phyloP scores from a whole-genome alignment of 2,797 vertebrate genomes.

The Sebastes nivosus region DNA sequence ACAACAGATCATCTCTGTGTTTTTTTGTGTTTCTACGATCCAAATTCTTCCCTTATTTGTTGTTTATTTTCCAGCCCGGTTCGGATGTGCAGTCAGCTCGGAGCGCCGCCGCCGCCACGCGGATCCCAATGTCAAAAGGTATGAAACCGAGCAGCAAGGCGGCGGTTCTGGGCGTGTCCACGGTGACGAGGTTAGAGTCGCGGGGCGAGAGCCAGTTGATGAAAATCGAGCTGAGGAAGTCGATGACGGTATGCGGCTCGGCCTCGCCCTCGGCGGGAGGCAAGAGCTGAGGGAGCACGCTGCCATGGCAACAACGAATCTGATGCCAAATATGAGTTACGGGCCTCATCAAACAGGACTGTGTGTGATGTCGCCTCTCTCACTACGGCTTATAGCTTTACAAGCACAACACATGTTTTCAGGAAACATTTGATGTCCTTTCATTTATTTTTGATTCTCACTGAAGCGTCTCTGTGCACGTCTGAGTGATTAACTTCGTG shows the following conservation, averaged over 20 bases:
- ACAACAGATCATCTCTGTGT: too few relatives aligned
- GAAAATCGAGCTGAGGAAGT: slow-evolving; percentile 98
- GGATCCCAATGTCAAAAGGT: slow-evolving; percentile 95
- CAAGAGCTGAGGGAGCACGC: slow-evolving; percentile 87
- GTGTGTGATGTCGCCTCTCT: neutral
- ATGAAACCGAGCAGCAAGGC: slow-evolving; percentile 91
- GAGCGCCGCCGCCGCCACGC: slow-evolving; percentile 85
- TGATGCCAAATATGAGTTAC: slow-evolving; percentile 4
- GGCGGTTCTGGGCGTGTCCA: slow-evolving; percentile 87
- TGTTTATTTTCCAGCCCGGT: slow-evolving; percentile 76
- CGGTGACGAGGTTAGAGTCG: slow-evolving; percentile 90
- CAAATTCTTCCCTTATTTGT: neutral
- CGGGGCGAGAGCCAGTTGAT: slow-evolving; percentile 92
- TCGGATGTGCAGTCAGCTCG: slow-evolving; percentile 88
- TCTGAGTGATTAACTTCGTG: slow-evolving; percentile 38
- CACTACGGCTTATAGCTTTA: neutral
- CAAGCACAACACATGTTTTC: neutral
- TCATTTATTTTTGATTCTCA: neutral
- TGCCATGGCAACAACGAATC: slow-evolving; percentile 62
- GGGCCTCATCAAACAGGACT: neutral
- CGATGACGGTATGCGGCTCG: slow-evolving; percentile 81
- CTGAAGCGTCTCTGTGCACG: slow-evolving; percentile 15
- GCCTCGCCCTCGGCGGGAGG: slow-evolving; percentile 75
- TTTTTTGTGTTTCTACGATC: neutral
- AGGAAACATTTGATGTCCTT: neutral